Evolutionary conservation across 2,888 invertebrate genomes (phyloP).

Genomic region (Dasysyrphus albostriatus): DNA sequence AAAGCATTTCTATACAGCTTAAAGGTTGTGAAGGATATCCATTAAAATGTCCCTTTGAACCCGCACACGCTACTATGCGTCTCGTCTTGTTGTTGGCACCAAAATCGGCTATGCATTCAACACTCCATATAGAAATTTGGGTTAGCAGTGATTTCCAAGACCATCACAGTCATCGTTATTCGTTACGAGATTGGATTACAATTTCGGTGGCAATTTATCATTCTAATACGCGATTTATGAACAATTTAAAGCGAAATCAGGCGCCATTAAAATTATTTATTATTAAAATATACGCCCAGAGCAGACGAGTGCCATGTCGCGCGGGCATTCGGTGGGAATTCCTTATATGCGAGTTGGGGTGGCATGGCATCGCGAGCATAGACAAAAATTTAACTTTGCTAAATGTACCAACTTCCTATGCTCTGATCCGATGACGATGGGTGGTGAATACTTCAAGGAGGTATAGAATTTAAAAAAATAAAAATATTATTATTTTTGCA

Average conservation of each 20-base stretch:
- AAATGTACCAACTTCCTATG: not conserved
- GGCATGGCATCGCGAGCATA: constrained; percentile 21
- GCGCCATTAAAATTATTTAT: constrained; percentile 80
- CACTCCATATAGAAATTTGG: constrained; percentile 13
- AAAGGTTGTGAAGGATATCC: constrained; percentile 49
- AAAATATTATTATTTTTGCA: constrained; percentile 53
- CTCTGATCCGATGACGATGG: not conserved
- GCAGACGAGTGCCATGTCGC: constrained; percentile 33
- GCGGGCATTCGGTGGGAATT: constrained; percentile 17
- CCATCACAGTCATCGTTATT: constrained; percentile 40
- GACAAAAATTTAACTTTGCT: constrained; percentile 6
- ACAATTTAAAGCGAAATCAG: constrained; percentile 80
- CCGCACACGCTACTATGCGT: not conserved
- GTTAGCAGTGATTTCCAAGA: constrained; percentile 59
- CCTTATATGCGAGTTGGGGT: not conserved
- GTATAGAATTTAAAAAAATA: constrained; percentile 42
- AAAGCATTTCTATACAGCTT: not conserved
- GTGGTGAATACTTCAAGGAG: constrained; percentile 11
- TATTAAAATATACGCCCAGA: constrained; percentile 75
- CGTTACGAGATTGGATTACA: constrained; percentile 77
- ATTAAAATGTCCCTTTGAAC: constrained; percentile 46
- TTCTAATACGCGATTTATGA: constrained; percentile 82
- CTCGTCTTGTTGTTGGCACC: constrained; percentile 9
- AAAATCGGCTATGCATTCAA: constrained; percentile 20
- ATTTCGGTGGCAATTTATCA: constrained; percentile 82